Conservation (phyloP, 2,797 vertebrate species). For the Discoglossus pictus region DNA sequence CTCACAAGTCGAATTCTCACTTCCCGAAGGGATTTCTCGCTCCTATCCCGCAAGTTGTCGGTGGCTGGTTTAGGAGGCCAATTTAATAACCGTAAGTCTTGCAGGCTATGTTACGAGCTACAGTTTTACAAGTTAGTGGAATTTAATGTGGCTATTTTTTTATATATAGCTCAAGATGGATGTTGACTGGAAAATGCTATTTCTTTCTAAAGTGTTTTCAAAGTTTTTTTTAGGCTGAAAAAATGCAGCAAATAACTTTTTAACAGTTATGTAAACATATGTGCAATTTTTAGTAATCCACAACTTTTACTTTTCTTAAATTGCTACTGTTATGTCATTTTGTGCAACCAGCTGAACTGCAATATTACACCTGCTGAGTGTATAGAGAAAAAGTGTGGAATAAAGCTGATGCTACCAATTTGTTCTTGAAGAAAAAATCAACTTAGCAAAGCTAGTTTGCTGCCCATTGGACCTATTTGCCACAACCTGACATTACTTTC, state of each 20-base stretch:
- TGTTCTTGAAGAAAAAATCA: constrained; percentile 33
- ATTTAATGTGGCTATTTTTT: no score
- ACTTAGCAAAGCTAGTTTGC: constrained; percentile 24
- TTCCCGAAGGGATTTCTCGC: no score
- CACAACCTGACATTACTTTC: constrained; percentile 44
- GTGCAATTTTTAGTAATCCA: constrained; percentile 45
- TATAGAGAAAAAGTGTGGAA: constrained; percentile 30
- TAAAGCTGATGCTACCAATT: constrained; percentile 37
- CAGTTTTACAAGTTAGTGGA: no score
- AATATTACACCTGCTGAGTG: constrained; percentile 45
- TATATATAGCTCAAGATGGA: no score
- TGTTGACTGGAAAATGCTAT: no score
- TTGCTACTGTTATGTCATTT: constrained; percentile 42
- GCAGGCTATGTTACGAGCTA: no score
- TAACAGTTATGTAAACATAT: constrained; percentile 40
- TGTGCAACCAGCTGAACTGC: constrained; percentile 35
- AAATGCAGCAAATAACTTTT: constrained; percentile 9
- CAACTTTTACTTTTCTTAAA: constrained; percentile 32
- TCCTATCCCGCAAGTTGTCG: no score
- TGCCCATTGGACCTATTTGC: constrained; percentile 36
- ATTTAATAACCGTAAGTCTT: no score
- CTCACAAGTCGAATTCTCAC: no score
- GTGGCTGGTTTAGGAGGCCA: no score
- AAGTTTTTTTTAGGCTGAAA: background rate
- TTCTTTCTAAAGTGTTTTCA: background rate